A percentile compares a stretch with the other conserved stretches of the same genome.
Evolutionary conservation across 2,797 vertebrate species (phyloP).

Genomic region (Rhinogobio ventralis): DNA sequence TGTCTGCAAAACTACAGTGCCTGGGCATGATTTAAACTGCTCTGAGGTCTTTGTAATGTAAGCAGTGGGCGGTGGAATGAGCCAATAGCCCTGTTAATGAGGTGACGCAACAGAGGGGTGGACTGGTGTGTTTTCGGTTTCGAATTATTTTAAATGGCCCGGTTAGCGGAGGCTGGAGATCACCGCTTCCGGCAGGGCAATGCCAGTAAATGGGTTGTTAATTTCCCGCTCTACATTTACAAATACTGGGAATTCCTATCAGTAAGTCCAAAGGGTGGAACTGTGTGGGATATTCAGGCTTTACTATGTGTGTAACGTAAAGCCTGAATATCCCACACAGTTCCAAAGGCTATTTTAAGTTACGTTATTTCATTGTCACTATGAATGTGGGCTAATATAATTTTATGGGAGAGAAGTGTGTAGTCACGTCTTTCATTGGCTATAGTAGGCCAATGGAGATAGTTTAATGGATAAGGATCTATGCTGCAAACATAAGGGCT

Average conservation of each 20-base stretch:
- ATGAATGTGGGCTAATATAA: neutral
- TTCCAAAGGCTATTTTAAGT: too few species aligned
- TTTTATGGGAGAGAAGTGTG: neutral
- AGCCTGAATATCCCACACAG: too few species aligned
- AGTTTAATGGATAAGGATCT: neutral
- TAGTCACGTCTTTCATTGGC: neutral
- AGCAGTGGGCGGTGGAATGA: slow-evolving; percentile 6
- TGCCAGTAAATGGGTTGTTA: slow-evolving; percentile 46
- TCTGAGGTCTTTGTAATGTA: neutral
- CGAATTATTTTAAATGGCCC: slow-evolving; percentile 75
- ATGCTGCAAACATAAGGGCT: neutral
- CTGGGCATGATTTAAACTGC: slow-evolving; percentile 18
- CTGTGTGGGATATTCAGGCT: neutral
- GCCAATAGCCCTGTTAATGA: slow-evolving; percentile 9
- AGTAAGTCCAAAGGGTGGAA: neutral
- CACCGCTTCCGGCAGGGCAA: slow-evolving; percentile 1
- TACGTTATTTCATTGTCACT: neutral
- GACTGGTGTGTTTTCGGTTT: slow-evolving; percentile 74
- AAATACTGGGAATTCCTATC: slow-evolving; percentile 27
- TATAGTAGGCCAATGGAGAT: too few species aligned
- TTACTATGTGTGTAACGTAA: neutral
- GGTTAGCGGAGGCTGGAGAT: slow-evolving; percentile 46
- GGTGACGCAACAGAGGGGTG: slow-evolving; percentile 38
- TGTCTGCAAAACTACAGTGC: neutral
- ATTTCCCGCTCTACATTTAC: slow-evolving; percentile 43